These are phyloP conservation scores for Ormyrus nitidulus DNA, from an alignment of 2,888 invertebrate genomes.

Conservation along the genomic window DNA sequence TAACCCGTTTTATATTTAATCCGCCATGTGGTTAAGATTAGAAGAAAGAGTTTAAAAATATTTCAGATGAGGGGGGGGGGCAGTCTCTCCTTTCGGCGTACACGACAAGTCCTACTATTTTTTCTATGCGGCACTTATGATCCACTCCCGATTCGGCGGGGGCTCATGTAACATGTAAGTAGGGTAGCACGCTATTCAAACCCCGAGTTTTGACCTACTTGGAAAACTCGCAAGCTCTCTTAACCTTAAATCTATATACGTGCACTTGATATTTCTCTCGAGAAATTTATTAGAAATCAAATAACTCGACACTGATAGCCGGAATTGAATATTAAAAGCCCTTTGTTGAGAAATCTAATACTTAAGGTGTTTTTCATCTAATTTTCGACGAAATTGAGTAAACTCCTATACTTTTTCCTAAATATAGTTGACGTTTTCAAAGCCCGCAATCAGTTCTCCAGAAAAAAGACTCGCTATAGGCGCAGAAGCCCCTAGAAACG, in stretches of 20 bases:
- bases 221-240: constrained; percentile 10
- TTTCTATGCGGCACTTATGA: not conserved
- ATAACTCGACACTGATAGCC: no score
- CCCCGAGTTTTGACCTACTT: constrained; percentile 41
- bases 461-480: not conserved
- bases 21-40: no score
- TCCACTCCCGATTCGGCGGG: constrained; percentile 2
- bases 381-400: not conserved
- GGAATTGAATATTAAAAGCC: no score
- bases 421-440: no score
- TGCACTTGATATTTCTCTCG: not conserved
- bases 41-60: no score
- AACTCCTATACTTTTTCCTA: not conserved
- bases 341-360: no score
- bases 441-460: no score
- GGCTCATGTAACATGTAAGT: constrained; percentile 17
- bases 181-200: constrained; percentile 13
- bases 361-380: no score
- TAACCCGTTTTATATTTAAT: no score
- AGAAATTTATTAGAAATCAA: no score
- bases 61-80: no score
- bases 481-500: not conserved
- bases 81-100: no score
- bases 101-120: not conserved
- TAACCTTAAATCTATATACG: constrained; percentile 37